Base-by-base conservation (phyloP, 2,797 vertebrate species). In the Manis javanica region DNA sequence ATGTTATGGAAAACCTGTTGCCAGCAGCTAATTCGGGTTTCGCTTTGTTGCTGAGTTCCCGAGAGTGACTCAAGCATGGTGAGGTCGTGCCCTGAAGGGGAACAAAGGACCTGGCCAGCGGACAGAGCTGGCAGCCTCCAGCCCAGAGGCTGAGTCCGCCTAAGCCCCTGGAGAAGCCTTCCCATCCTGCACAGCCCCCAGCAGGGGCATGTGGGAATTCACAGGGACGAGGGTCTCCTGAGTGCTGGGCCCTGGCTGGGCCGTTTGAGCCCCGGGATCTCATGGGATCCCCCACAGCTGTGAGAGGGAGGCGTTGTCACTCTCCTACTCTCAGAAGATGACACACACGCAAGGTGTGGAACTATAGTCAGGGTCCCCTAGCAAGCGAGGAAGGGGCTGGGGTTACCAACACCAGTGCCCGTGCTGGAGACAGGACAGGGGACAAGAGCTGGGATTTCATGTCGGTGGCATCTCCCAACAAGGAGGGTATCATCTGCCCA, bases 171-270 rank as follows among this genome's bases (percentile, higher is more conserved):
- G 64, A 46, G 34, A 23, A 1, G 29, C 39, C 31, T 2, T 11
- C 16, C 24, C 1, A 31, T 12, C n/a, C 69, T 23, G 19, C 1
- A n/a, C 13, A 51, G 8, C 1, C 8, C 29, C n/a, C 72, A 24
- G 64, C 26, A 34, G 64, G 19, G 5, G 69, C 42, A 29, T 57
- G 15, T 10, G 9, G 31, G 34, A n/a, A 29, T 34, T 16, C 5
- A 7, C n/a, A 12, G 0, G 6, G 49, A 18, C 11, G 23, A 26
- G 5, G 0, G 0, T 51, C 34, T 34, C 49, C 42, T 12, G 26
- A 0, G 26, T 7, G 5, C 61, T 16, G 69, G 26, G n/a, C 37
- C 79, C 74, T 4, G 5, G 11, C 14, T 12, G 29, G 63, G 31
- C 49, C 72, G 6, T 63, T 14, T 26, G 74, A 61, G 34, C 7